Base-by-base conservation (phyloP, 1,140 invertebrate species). In the Temnothorax longispinosus region DNA sequence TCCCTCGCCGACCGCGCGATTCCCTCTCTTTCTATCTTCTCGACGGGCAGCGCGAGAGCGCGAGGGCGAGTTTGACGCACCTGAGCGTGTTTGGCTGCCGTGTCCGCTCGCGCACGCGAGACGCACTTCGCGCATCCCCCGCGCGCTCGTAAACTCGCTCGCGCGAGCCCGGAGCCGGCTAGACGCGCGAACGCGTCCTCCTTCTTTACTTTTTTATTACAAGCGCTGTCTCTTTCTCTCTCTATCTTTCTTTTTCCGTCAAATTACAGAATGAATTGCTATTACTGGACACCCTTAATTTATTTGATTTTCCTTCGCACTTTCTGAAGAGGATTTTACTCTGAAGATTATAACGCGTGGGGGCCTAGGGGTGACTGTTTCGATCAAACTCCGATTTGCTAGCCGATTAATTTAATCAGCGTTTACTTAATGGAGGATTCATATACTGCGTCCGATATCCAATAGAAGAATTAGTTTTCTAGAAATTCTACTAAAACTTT, bases 111-210 rank as follows among this genome's bases (percentile, higher is more conserved):
- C 76, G 76, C 76, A 78, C 32, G 44, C 60, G 60, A 78, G n/a
- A 65, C 13, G 44, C 60, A 80, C 62, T 80, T 80, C n/a, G 76
- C 47, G 60, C 76, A 80, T 50, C 32, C 32, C 32, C 58, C 21
- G 27, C 44, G 47, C n/a, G 18, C 38, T 44, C 38, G 54, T 44
- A 32, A 35, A 54, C 21, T 2, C 41, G 13, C 41, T 44, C n/a
- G 41, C n/a, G 41, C 38, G 2, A 54, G 27, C 27, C 27, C 27
- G 27, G 11, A 41, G 6, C 18, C 18, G 32, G 15, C 4, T 32
- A 5, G 27, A 38, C 27, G 47, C 35, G 62, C 35, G 13, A 65
- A 41, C 64, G 35, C 64, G 10, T 67, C 18, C 35, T n/a, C 10
- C 3, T 44, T 27, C 0, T 27, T 27, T 27, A 27, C 27, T 27